Percentiles rank a stretch among this genome's conserved stretches.
These are phyloP conservation scores for Mobula hypostoma DNA, from an alignment of 2,113 vertebrate species.

Conservation along the genomic window DNA sequence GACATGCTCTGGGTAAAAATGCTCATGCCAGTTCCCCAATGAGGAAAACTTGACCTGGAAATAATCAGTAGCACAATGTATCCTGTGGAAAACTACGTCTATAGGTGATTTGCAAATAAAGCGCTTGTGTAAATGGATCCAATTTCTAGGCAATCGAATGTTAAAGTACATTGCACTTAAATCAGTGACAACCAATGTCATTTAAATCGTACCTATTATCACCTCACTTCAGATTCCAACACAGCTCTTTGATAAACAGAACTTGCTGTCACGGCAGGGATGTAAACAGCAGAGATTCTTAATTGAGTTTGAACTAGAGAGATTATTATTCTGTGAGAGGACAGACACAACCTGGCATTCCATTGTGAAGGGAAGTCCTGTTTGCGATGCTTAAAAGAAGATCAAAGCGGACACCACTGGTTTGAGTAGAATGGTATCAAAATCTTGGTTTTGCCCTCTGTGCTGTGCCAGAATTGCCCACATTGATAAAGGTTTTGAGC, in stretches of 20 bases:
- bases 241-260: background rate
- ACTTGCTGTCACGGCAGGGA: background rate
- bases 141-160: background rate
- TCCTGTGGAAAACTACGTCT: too few relatives aligned
- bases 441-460: background rate
- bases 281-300: background rate
- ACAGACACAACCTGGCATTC: background rate
- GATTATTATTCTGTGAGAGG: background rate
- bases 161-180: background rate
- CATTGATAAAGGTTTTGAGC: background rate
- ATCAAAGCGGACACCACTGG: background rate
- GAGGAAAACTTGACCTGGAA: background rate
- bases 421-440: background rate
- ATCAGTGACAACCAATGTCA: background rate
- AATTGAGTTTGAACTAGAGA: conserved; percentile 14
- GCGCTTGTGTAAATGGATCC: too few relatives aligned
- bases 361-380: background rate
- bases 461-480: background rate
- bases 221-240: background rate
- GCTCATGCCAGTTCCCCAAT: too few relatives aligned
- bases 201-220: background rate
- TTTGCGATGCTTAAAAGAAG: background rate
- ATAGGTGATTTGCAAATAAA: too few relatives aligned
- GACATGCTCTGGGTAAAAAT: too few relatives aligned
- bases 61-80: too few relatives aligned